These are phyloP conservation scores for Australoheros scitulus DNA, from an alignment of 2,113 vertebrate genomes.

Conservation along the genomic window DNA sequence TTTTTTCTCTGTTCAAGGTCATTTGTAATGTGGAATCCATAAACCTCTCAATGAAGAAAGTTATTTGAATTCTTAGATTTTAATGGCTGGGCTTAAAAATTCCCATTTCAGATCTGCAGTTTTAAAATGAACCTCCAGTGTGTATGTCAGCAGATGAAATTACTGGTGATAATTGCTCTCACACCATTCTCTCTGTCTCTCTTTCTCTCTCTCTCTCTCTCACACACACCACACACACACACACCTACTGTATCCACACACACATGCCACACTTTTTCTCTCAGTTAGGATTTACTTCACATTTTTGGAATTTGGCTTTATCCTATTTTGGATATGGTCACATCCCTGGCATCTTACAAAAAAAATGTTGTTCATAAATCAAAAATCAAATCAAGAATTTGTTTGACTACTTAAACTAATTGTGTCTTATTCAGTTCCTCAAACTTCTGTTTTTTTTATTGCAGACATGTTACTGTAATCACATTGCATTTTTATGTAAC, in stretches of 20 bases:
- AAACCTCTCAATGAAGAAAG: constrained; percentile 81
- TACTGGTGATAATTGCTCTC: constrained; percentile 66
- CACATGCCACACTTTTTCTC: neutral
- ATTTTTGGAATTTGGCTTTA: neutral
- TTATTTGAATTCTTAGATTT: constrained; percentile 85
- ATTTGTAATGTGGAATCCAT: constrained; percentile 82
- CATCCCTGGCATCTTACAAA: neutral
- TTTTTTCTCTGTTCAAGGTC: constrained; percentile 75
- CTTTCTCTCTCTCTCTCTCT: neutral
- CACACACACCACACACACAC: neutral
- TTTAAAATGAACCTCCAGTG: constrained; percentile 77
- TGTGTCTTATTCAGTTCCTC: neutral
- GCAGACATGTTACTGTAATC: neutral
- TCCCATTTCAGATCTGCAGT: constrained; percentile 74
- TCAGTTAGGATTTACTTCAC: neutral
- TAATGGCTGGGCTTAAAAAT: constrained; percentile 80
- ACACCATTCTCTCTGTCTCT: constrained; percentile 6
- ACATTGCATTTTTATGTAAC: neutral
- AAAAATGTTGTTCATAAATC: neutral
- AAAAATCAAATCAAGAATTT: neutral
- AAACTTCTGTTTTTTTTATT: neutral
- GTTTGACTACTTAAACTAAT: neutral
- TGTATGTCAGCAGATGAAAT: constrained; percentile 74
- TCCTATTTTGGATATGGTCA: neutral
- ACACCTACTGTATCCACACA: neutral